These are phyloP conservation scores for Petrocephalus zakoni DNA, from an alignment of 2,113 vertebrate genomes.

Conservation along the genomic window DNA sequence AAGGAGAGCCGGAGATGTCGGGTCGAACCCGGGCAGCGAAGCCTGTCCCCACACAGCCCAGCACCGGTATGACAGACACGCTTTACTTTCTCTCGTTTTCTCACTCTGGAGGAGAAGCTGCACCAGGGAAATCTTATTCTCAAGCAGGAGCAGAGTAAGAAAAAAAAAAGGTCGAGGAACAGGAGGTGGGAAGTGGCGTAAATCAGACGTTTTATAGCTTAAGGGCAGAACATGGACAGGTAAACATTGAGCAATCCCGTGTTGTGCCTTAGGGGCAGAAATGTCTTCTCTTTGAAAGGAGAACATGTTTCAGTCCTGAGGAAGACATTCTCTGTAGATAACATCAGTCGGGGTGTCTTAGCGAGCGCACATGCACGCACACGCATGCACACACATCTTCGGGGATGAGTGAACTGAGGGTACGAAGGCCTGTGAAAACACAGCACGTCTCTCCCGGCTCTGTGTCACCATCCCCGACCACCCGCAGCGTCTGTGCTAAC, in stretches of 20 bases:
- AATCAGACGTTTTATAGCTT: constrained; percentile 6
- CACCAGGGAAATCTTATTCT: background rate
- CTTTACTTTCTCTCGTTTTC: background rate
- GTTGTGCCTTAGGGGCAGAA: constrained; percentile 24
- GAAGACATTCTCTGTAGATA: constrained; percentile 14
- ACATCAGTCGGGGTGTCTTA: background rate
- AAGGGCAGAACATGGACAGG: constrained; percentile 15
- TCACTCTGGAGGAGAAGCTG: background rate
- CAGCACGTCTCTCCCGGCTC: background rate
- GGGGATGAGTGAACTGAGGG: background rate
- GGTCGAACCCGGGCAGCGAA: constrained; percentile 41
- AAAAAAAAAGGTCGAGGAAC: background rate
- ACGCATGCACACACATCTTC: constrained; percentile 6
- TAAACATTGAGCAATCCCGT: constrained; percentile 10
- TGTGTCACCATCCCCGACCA: background rate
- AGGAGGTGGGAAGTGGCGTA: background rate
- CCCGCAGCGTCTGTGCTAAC: background rate
- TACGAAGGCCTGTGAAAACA: background rate
- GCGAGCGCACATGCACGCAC: background rate
- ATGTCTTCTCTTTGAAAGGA: background rate
- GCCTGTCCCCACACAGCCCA: constrained; percentile 41
- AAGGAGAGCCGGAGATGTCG: constrained; percentile 33
- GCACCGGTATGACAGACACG: constrained; percentile 42
- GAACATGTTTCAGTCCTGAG: background rate
- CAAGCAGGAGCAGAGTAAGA: background rate